These are phyloP conservation scores for Pseudolycoriella hygida DNA, from an alignment of 2,888 invertebrate species.

Conservation along the genomic window DNA sequence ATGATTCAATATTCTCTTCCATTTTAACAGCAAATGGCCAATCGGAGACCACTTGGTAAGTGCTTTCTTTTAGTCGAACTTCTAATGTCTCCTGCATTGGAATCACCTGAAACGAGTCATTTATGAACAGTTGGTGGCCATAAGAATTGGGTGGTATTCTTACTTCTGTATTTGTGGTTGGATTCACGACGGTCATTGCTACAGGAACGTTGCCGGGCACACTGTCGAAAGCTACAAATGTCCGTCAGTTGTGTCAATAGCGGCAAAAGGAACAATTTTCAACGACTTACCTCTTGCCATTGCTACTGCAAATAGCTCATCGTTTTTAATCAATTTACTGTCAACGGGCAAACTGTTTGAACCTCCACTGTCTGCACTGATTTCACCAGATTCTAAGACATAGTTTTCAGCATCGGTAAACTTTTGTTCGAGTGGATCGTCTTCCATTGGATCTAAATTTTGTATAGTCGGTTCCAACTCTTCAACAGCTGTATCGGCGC, in stretches of 20 bases:
- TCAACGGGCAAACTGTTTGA: constrained; percentile 9
- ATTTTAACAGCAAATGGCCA: constrained; percentile 28
- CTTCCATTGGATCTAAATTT: constrained; percentile 21
- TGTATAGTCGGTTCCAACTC: constrained; percentile 16
- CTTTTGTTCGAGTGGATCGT: constrained; percentile 41
- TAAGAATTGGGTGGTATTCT: not conserved
- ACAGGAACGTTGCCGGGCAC: constrained; percentile 16
- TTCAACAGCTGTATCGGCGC: constrained; percentile 11
- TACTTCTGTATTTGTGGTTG: constrained; percentile 24
- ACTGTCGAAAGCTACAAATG: constrained; percentile 19
- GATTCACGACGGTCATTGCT: constrained; percentile 17
- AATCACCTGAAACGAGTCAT: constrained; percentile 18
- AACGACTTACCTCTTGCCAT: constrained; percentile 12
- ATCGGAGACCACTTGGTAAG: constrained; percentile 28
- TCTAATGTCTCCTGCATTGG: constrained; percentile 41
- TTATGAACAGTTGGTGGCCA: not conserved
- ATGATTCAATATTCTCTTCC: constrained; percentile 14
- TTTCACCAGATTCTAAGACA: constrained; percentile 47
- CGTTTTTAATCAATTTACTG: constrained; percentile 14
- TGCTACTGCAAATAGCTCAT: constrained; percentile 24
- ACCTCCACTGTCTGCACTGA: constrained; percentile 23
- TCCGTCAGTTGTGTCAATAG: too few species aligned
- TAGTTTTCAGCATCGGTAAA: constrained; percentile 67
- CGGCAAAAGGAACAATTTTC: not conserved
- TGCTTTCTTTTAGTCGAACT: constrained; percentile 33